Percentiles rank a stretch among this genome's conserved stretches.
Conservation (phyloP, 2,797 vertebrate genomes). For the Macropus fuliginosus region DNA sequence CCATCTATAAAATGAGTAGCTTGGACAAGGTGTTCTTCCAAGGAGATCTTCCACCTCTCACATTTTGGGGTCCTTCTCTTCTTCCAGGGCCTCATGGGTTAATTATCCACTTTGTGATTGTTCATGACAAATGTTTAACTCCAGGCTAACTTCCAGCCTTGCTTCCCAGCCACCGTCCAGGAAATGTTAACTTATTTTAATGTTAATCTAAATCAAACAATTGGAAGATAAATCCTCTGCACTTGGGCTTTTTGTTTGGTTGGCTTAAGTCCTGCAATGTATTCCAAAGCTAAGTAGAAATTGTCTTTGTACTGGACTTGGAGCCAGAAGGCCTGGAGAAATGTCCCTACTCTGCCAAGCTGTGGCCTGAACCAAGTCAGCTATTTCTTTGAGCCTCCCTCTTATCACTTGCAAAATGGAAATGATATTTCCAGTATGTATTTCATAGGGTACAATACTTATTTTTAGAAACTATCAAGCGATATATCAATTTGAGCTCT, state of each 20-base stretch:
- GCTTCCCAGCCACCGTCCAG: neutral
- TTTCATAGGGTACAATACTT: neutral
- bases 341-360: neutral
- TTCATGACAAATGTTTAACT: neutral
- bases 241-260: neutral
- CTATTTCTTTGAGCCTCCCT: neutral
- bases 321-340: neutral
- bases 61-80: neutral
- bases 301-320: neutral
- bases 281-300: neutral
- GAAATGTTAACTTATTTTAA: neutral
- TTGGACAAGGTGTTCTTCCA: neutral
- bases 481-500: neutral
- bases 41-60: neutral
- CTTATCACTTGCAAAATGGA: neutral
- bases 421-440: neutral
- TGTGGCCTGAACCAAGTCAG: neutral
- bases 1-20: neutral
- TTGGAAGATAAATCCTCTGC: neutral
- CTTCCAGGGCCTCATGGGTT: neutral
- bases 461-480: neutral
- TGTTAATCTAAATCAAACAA: neutral
- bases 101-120: neutral
- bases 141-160: neutral
- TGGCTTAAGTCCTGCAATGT: neutral